These are phyloP conservation scores for Macroglossus sobrinus DNA, from an alignment of 2,113 vertebrate species.

Conservation along the genomic window DNA sequence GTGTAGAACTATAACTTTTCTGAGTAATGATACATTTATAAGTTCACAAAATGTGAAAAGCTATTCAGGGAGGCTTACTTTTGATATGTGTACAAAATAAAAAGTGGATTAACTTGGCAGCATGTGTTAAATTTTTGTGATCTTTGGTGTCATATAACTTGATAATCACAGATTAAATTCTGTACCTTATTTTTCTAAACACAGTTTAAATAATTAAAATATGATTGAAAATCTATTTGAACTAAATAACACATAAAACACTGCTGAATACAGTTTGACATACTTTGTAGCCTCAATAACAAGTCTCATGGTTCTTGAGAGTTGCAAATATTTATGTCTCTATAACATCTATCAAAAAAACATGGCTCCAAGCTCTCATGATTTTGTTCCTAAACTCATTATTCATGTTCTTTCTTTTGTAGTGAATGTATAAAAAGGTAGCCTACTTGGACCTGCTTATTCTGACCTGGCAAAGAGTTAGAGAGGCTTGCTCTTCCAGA, in stretches of 20 bases:
- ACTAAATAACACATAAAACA: background rate
- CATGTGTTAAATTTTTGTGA: background rate
- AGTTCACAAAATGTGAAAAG: background rate
- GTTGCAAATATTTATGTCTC: background rate
- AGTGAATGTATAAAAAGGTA: background rate
- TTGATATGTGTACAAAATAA: background rate
- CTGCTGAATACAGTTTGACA: background rate
- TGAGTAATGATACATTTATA: background rate
- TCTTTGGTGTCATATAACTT: background rate
- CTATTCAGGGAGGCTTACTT: background rate
- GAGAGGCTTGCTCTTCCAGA: background rate
- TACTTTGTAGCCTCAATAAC: background rate
- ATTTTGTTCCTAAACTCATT: slow-evolving; percentile 7
- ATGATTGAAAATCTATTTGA: background rate
- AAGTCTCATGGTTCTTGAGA: background rate
- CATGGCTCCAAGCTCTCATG: background rate
- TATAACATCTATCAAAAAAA: background rate
- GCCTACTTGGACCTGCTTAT: background rate
- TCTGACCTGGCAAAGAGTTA: background rate
- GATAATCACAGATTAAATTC: background rate
- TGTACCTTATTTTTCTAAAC: background rate
- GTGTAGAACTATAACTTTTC: background rate
- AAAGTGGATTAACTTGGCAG: background rate
- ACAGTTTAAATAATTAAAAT: slow-evolving; percentile 6
- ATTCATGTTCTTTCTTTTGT: slow-evolving; percentile 15